Evolutionary conservation across 2,113 vertebrate genomes (phyloP), one percentile per base, ranked within the genome.

Genomic region (Dendropsophus ebraccatus): DNA sequence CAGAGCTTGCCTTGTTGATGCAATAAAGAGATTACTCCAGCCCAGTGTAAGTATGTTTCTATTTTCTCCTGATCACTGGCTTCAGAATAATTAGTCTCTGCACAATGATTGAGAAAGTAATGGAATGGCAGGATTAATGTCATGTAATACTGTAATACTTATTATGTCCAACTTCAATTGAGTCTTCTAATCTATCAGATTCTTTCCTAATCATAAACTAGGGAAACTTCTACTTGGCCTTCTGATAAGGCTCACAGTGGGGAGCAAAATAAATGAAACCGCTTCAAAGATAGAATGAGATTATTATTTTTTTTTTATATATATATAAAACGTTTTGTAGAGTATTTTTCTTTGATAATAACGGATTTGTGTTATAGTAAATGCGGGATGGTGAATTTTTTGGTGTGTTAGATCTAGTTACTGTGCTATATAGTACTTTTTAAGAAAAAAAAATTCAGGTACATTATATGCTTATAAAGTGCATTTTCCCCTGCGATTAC

Each of bases 121-220:
- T 96, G 94, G 95, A 95, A 95, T 96, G 96, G 96, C 93, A 95
- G 96, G 96, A 97, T 99, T 99, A 97, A 97, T 99, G 97, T 97
- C 96, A 96, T 96, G 96, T 98, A 97, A 98, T 96, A 95, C 96
- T 98, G 97, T 97, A 97, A 98, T 97, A 95, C 96, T 96, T 96
- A 97, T 97, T 97, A 97, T 96, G 94, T 95, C 93, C 95, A 95
- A 97, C 97, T 97, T 97, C 96, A 98, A 97, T 97, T 96, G 94
- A 94, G 93, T 89, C 92, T 96, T 98, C 94, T 99, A 96, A 97
- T 98, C 96, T 95, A 93, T 95, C 93, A 92, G 94, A 94, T 94
- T 94, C 91, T 92, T 95, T 92, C 94, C 93, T 97, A 96, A 97
- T 97, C 97, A 96, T 95, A 96, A 95, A 96, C 94, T 93, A 91